These are phyloP conservation scores for Tautogolabrus adspersus DNA, from an alignment of 2,113 vertebrate genomes.

Conservation along the genomic window DNA sequence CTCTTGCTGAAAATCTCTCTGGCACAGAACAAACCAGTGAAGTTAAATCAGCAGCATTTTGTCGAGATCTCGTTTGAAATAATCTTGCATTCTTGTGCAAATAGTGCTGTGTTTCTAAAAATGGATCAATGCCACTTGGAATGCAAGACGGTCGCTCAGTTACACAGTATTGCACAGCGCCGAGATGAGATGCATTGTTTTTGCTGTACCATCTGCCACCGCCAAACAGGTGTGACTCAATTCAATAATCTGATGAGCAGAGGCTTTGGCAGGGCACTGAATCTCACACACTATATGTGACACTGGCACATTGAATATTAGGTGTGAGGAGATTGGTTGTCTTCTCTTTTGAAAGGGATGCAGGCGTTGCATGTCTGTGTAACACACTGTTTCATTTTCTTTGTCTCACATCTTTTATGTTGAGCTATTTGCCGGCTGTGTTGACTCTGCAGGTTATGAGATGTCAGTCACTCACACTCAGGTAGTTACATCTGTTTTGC, in stretches of 20 bases:
- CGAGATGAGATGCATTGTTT: conserved; percentile 75
- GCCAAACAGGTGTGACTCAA: conserved; percentile 74
- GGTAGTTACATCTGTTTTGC: not conserved
- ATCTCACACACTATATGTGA: conserved; percentile 40
- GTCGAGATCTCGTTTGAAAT: conserved; percentile 32
- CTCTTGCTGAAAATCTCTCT: conserved; percentile 9
- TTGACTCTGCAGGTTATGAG: conserved; percentile 2
- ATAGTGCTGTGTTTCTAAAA: conserved; percentile 51
- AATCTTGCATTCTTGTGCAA: conserved; percentile 43
- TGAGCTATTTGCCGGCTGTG: not conserved
- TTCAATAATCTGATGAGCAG: conserved; percentile 66
- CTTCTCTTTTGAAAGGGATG: conserved; percentile 3
- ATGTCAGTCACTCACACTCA: conserved; percentile 11
- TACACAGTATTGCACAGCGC: conserved; percentile 55
- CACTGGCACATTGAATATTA: conserved; percentile 22
- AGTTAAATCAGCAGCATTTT: conserved; percentile 44
- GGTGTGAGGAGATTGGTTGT: conserved; percentile 30
- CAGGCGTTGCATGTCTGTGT: not conserved
- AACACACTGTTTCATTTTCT: not conserved
- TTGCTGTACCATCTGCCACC: conserved; percentile 69
- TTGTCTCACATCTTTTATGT: conserved; percentile 7
- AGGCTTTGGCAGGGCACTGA: conserved; percentile 42
- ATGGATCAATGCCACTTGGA: conserved; percentile 61
- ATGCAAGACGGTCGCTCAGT: conserved; percentile 62
- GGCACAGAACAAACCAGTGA: conserved; percentile 15